Percentiles rank a stretch among this genome's conserved stretches.
These are phyloP conservation scores for Phalacrocorax carbo DNA, from an alignment of 2,113 vertebrate genomes.

Conservation along the genomic window DNA sequence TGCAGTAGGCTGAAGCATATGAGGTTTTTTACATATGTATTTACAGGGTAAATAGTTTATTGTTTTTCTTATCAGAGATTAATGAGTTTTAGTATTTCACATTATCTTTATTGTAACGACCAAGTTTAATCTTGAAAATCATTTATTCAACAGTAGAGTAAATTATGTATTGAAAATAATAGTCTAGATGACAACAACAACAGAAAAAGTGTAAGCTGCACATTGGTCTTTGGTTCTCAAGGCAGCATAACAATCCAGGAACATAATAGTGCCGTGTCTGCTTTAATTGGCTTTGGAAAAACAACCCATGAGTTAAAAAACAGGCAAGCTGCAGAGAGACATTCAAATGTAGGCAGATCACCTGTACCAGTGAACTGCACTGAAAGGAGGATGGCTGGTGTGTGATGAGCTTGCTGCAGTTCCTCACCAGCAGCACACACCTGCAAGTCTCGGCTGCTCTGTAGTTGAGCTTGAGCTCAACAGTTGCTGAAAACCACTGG, in stretches of 20 bases:
- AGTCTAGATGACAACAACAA: not conserved
- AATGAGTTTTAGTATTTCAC: constrained; percentile 56
- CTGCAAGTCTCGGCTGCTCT: not conserved
- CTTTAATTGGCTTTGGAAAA: constrained; percentile 41
- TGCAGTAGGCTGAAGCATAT: not conserved
- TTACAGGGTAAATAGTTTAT: constrained; percentile 19
- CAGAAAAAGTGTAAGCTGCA: not conserved
- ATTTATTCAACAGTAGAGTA: constrained; percentile 72
- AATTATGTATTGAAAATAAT: constrained; percentile 68
- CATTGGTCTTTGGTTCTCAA: not conserved
- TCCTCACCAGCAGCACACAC: not conserved
- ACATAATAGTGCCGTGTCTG: not conserved
- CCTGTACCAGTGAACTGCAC: not conserved
- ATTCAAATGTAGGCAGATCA: constrained; percentile 6
- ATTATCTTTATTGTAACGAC: constrained; percentile 63
- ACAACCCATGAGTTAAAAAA: constrained; percentile 2
- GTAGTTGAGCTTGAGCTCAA: not conserved
- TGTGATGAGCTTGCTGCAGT: not conserved
- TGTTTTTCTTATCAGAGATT: constrained; percentile 54
- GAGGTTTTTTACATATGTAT: not conserved
- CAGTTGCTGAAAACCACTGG: not conserved
- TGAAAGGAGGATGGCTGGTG: not conserved
- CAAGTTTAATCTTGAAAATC: constrained; percentile 67
- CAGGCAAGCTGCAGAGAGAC: not conserved
- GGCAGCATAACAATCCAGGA: not conserved